These are phyloP conservation scores for Hylaeus anthracinus DNA, from an alignment of 1,140 invertebrate species.

Conservation along the genomic window DNA sequence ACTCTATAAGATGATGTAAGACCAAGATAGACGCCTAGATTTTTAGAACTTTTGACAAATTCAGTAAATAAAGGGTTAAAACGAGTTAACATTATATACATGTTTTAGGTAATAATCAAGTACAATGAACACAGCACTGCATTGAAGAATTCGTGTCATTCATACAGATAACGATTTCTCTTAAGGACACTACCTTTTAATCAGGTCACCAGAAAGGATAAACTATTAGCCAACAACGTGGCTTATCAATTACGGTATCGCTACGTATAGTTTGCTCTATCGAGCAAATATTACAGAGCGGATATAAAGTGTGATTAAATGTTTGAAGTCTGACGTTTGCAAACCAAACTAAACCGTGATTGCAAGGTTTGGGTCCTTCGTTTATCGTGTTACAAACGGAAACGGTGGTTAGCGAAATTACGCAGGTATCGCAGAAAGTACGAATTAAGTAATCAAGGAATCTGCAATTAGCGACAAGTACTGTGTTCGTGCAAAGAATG, in stretches of 20 bases:
- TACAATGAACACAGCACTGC: neutral
- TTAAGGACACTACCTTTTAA: neutral
- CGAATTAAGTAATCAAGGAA: neutral
- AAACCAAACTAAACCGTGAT: constrained; percentile 1
- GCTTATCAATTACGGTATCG: neutral
- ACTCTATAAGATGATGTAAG: too few species aligned
- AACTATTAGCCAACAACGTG: neutral
- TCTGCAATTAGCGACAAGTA: neutral
- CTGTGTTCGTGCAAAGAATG: neutral
- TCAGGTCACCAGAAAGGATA: neutral
- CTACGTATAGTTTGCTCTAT: neutral
- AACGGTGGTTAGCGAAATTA: neutral
- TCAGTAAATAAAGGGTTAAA: too few species aligned
- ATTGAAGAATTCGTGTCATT: neutral
- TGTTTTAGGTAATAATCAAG: neutral
- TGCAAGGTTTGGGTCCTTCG: neutral
- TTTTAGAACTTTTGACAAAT: too few species aligned
- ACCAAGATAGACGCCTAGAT: too few species aligned
- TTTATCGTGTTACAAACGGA: neutral
- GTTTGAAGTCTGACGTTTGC: neutral
- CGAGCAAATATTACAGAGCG: neutral
- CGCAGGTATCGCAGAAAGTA: too few species aligned
- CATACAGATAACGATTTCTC: neutral
- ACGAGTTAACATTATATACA: too few species aligned
- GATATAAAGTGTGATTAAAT: constrained; percentile 9